A percentile compares a stretch with the other conserved stretches of the same genome.
Evolutionary conservation across 1,140 invertebrate species (phyloP).

Genomic region (Pseudomyrmex cubaensis): DNA sequence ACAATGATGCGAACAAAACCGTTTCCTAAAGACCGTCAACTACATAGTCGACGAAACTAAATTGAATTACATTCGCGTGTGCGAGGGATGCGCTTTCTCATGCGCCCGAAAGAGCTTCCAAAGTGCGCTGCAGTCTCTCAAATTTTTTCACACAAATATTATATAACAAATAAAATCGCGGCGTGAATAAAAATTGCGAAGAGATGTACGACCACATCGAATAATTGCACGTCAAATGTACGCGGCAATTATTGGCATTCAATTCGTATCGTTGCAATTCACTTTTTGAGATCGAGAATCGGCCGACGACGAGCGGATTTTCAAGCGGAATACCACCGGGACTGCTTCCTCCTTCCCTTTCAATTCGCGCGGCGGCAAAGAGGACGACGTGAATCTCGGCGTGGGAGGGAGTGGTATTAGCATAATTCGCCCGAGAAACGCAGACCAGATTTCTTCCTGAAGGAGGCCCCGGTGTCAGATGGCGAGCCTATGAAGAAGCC

Average conservation of each 20-base stretch:
- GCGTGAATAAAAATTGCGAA: no score
- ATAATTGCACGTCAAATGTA: background rate
- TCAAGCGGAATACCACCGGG: background rate
- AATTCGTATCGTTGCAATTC: background rate
- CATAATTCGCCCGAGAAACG: conserved; percentile 75
- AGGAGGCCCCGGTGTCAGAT: conserved; percentile 68
- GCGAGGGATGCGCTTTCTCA: background rate
- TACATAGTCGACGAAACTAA: background rate
- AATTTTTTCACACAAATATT: no score
- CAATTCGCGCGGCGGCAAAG: conserved; percentile 50
- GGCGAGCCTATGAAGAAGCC: conserved; percentile 64
- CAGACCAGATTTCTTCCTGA: conserved; percentile 66
- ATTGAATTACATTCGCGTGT: background rate
- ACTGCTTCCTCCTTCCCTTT: conserved; percentile 23
- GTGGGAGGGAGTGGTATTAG: conserved; percentile 74
- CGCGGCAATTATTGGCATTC: background rate
- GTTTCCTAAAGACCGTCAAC: conserved; percentile 7
- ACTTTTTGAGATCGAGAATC: conserved; percentile 2
- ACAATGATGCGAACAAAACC: background rate
- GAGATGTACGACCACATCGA: background rate
- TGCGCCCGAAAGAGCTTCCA: background rate
- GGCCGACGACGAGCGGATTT: conserved; percentile 15
- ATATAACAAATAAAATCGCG: no score
- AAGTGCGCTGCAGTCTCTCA: no score
- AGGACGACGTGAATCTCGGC: conserved; percentile 49